Percentiles rank a stretch among this genome's conserved stretches.
Conservation (phyloP, 2,113 vertebrate species). For the Ifrita kowaldi region DNA sequence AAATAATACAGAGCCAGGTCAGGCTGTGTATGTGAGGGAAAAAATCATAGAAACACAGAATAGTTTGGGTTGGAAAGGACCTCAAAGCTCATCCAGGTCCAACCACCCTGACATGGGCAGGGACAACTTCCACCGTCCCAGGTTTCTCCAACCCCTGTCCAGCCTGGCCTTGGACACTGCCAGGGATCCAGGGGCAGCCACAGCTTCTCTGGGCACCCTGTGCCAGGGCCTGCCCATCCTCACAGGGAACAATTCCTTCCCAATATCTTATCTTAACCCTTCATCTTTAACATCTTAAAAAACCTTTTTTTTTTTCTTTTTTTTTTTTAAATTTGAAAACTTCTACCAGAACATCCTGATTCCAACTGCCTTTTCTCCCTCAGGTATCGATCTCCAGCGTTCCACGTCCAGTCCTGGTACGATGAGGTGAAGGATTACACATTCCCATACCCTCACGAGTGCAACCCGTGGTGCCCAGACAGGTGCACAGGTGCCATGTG, state of each 20-base stretch:
- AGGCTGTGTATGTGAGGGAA: not conserved
- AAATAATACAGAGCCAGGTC: constrained; percentile 4
- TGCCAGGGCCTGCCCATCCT: not conserved
- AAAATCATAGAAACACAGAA: not conserved
- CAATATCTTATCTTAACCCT: not conserved
- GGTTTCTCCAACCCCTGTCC: accelerated
- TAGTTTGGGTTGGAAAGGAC: not conserved
- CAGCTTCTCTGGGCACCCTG: not conserved
- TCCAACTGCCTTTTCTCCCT: not conserved
- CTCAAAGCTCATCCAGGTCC: not conserved
- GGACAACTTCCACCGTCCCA: not conserved
- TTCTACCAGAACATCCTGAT: not conserved
- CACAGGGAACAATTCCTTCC: not conserved
- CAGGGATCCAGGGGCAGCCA: not conserved
- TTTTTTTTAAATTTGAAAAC: not conserved
- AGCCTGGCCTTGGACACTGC: accelerated
- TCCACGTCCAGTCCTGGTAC: constrained; percentile 93
- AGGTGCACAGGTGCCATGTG: constrained; percentile 92
- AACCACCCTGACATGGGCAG: not conserved
- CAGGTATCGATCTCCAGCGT: constrained; percentile 89
- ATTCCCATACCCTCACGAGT: constrained; percentile 90
- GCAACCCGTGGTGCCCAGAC: constrained; percentile 92
- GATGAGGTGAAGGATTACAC: constrained; percentile 96
- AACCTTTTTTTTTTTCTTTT: not conserved
- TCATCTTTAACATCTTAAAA: not conserved